Evolutionary conservation across 2,888 invertebrate species (phyloP), one percentile per base, ranked within the genome.

Genomic region (Heterodera filipjevi): DNA sequence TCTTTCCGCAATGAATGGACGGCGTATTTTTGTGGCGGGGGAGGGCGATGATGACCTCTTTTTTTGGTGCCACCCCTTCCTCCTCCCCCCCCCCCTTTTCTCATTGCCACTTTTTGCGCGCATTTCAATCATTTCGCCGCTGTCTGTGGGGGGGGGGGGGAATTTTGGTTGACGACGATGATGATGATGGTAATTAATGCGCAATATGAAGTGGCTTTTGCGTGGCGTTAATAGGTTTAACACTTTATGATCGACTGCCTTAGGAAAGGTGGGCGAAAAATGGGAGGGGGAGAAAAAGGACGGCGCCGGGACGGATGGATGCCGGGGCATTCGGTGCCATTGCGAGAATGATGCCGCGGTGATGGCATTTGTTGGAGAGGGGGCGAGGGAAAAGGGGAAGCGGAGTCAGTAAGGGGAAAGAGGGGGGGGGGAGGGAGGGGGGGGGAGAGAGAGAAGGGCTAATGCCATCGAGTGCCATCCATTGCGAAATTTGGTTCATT

Each of bases 31-130:
- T 0, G 66, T 12, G 32, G 27, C 27, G 66, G 66, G 27, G 66
- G 1, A 10, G 66, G 66, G 32, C 3, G 30, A 27, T 5, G 33
- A 3, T 68, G 68, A 68, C 68, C 68, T 35, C 32, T 33, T 68
- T 68, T 53, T 59, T 59, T 59, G 59, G 59, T 59, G 59, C 59
- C 59, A 59, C n/a, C 59, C 59, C 59, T n/a, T n/a, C n/a, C n/a
- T n/a, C 53, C 19, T 14, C 66, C 32, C 32, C 66, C 32, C 68
- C 16, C 35, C 66, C 32, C 2, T 10, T 33, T 3, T 12, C 6
- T 27, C 33, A 14, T n/a, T 32, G 66, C 66, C 35, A 35, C n/a
- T 35, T 35, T 68, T 68, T 68, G 68, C 68, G 68, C 68, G 33
- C 33, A 68, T 68, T 68, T 68, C 33, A 68, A 33, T 68, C 68